Evolutionary conservation across 2,888 invertebrate species (phyloP), one percentile per base, ranked within the genome.

Genomic region (Lobophora halterata): DNA sequence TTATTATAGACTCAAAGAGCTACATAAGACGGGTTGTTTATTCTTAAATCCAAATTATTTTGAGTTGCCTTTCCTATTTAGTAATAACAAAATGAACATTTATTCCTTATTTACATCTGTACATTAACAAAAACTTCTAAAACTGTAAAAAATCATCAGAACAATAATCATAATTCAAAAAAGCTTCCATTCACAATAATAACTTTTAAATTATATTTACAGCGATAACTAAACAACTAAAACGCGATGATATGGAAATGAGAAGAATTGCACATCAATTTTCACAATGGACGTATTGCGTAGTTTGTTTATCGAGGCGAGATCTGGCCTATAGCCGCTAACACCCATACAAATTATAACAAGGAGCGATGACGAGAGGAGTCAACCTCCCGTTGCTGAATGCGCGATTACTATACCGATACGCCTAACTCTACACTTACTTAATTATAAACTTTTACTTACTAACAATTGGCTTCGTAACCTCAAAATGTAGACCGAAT

Each of bases 181-280:
- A 63, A 58, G 58, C 53, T 61, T 59, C 46, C 40, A 60, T 54
- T 58, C 48, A 54, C 52, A 59, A 62, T 65, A 56, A 78, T 76
- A 79, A 81, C 68, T 69, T 79, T 42, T 79, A 79, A 86, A 85
- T 83, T 75, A 85, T 86, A 86, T 86, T 83, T 86, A 86, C 86
- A 85, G 56, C 68, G 55, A 66, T 70, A 82, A 83, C 72, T 82
- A 83, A 85, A 78, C 58, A 78, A 80, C 73, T 83, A 82, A 79
- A 79, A 74, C 74, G 70, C 73, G 74, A 76, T 73, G 79, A 82
- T 78, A 85, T 81, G 82, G 79, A 85, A 85, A 85, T 79, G 72
- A 83, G 71, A 79, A 78, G 70, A 83, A 86, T 87, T 87, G 86
- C 86, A 87, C 86, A 83, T 75, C 60, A 71, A 69, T 70, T 81